Evolutionary conservation across 1,140 invertebrate species (phyloP).

Genomic region (Mercenaria mercenaria): DNA sequence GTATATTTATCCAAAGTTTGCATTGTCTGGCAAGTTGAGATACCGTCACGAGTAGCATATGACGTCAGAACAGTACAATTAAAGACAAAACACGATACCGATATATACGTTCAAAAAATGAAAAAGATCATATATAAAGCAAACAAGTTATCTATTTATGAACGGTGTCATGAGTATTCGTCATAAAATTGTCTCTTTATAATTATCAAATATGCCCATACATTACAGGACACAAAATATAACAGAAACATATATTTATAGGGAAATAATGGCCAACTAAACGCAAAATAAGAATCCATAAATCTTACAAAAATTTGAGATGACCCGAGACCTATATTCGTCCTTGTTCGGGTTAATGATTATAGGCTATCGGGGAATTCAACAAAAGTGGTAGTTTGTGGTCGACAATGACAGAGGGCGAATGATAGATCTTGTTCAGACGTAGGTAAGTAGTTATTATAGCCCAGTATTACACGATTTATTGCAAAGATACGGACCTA

Average conservation of each 20-base stretch:
- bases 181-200: not conserved
- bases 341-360: constrained; percentile 47
- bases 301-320: constrained; percentile 25
- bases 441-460: constrained; percentile 50
- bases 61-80: too few species aligned
- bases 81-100: too few species aligned
- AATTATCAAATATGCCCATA: constrained; percentile 11
- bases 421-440: constrained; percentile 55
- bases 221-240: not conserved
- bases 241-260: not conserved
- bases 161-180: not conserved
- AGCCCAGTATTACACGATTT: constrained; percentile 24
- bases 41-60: too few species aligned
- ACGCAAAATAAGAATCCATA: not conserved
- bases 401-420: constrained; percentile 60
- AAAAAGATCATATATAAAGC: too few species aligned
- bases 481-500: constrained; percentile 44
- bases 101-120: too few species aligned
- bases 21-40: too few species aligned
- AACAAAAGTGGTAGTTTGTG: constrained; percentile 47
- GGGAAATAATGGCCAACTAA: constrained; percentile 19
- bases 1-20: too few species aligned
- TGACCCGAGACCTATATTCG: constrained; percentile 26
- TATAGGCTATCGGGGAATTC: constrained; percentile 9
- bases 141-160: too few species aligned